Evolutionary conservation across 2,113 vertebrate species (phyloP).

Genomic region (Rhabdornis inornatus): DNA sequence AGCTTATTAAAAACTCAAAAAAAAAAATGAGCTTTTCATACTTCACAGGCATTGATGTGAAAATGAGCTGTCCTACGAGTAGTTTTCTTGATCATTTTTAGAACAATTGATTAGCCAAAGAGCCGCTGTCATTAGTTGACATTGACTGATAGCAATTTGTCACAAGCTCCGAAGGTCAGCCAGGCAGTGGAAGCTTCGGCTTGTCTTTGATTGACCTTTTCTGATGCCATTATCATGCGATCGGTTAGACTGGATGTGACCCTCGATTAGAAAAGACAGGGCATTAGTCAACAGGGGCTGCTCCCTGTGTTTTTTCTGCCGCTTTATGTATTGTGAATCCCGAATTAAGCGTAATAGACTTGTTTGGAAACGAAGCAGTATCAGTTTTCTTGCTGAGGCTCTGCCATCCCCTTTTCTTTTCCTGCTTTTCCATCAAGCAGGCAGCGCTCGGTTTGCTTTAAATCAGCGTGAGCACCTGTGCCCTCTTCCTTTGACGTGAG

Average conservation of each 20-base stretch:
- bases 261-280: slow-evolving; percentile 73
- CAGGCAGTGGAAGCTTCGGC: slow-evolving; percentile 75
- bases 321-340: slow-evolving; percentile 64
- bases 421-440: neutral
- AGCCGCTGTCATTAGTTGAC: slow-evolving; percentile 84
- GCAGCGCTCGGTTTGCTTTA: neutral
- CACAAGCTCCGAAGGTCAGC: slow-evolving; percentile 90
- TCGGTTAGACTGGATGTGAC: slow-evolving; percentile 79
- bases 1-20: slow-evolving; percentile 88
- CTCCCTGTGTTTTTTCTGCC: slow-evolving; percentile 50
- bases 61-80: slow-evolving; percentile 82
- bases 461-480: neutral
- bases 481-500: neutral
- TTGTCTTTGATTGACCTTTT: slow-evolving; percentile 85
- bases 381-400: neutral
- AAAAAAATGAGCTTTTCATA: slow-evolving; percentile 87
- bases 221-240: slow-evolving; percentile 79
- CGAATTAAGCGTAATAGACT: slow-evolving; percentile 30
- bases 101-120: slow-evolving; percentile 88
- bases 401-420: neutral
- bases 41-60: slow-evolving; percentile 86
- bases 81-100: slow-evolving; percentile 88
- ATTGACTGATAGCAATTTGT: slow-evolving; percentile 90
- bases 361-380: slow-evolving; percentile 30
- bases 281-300: slow-evolving; percentile 75